phyloP scores from a whole-genome alignment of 2,888 invertebrate species.

The Platypus cylindrus region DNA sequence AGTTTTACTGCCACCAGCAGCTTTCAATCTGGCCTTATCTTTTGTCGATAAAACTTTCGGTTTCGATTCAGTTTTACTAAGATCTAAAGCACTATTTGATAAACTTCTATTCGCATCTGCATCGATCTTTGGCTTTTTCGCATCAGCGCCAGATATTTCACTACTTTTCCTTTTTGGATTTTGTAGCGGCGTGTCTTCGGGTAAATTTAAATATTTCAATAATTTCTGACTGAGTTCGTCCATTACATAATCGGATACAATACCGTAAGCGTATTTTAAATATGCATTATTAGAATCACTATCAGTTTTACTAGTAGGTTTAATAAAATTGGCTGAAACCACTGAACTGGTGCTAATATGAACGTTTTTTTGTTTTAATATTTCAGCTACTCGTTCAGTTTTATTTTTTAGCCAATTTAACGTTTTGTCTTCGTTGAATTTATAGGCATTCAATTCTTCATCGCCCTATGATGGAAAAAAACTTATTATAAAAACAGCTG shows the following conservation, averaged over 20 bases:
- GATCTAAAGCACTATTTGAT: constrained; percentile 31
- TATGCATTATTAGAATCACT: constrained; percentile 45
- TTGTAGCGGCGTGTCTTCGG: constrained; percentile 39
- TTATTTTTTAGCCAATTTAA: constrained; percentile 64
- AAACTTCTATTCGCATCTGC: constrained; percentile 33
- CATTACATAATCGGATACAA: constrained; percentile 66
- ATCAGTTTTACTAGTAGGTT: constrained; percentile 37
- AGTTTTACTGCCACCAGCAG: constrained; percentile 66
- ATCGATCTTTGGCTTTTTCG: constrained; percentile 36
- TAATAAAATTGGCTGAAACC: constrained; percentile 63
- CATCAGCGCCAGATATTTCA: constrained; percentile 23
- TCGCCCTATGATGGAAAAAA: constrained; percentile 40
- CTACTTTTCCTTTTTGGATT: constrained; percentile 42
- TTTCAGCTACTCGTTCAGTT: constrained; percentile 49
- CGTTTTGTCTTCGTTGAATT: constrained; percentile 68
- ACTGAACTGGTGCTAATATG: constrained; percentile 62
- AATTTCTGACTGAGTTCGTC: constrained; percentile 54
- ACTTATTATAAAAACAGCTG: not conserved
- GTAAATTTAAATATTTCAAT: constrained; percentile 50
- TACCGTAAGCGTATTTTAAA: constrained; percentile 62
- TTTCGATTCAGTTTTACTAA: constrained; percentile 36
- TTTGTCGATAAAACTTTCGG: constrained; percentile 49
- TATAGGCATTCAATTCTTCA: constrained; percentile 62
- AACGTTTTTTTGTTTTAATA: constrained; percentile 53
- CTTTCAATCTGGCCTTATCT: constrained; percentile 62